These are phyloP conservation scores for Cryptocheilus praepositus DNA, from an alignment of 2,888 invertebrate species.

Conservation along the genomic window DNA sequence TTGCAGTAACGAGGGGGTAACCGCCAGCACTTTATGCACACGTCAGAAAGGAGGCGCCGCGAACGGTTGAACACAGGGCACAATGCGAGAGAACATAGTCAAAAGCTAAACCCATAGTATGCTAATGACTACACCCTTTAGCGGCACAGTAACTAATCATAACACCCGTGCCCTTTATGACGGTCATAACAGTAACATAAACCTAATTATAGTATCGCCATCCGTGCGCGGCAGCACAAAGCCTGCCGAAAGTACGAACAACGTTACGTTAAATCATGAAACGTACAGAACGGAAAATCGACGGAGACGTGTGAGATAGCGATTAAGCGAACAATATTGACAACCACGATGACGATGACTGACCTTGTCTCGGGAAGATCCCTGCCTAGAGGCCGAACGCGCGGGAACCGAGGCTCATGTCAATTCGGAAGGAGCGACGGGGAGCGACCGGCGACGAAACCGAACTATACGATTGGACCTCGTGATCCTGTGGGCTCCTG, in stretches of 20 bases:
- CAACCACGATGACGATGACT: constrained; percentile 33
- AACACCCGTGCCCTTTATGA: too few species aligned
- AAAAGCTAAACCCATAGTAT: too few species aligned
- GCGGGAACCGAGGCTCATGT: constrained; percentile 58
- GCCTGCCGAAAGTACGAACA: too few species aligned
- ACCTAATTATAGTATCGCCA: too few species aligned
- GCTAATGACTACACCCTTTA: too few species aligned
- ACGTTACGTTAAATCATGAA: too few species aligned
- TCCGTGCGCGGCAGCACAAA: too few species aligned
- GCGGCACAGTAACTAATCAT: too few species aligned
- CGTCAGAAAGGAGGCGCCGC: constrained; percentile 4
- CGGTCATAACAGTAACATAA: too few species aligned
- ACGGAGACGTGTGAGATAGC: background rate
- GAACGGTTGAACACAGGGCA: constrained; percentile 11
- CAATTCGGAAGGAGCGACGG: constrained; percentile 43
- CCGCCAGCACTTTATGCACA: too few species aligned
- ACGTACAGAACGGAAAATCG: too few species aligned
- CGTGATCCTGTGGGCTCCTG: constrained; percentile 61
- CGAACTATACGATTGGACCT: constrained; percentile 50
- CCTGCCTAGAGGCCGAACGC: constrained; percentile 48
- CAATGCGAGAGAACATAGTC: constrained; percentile 11
- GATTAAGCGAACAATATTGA: constrained; percentile 7
- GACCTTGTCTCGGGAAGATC: constrained; percentile 49
- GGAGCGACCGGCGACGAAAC: constrained; percentile 43
- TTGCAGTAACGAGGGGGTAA: too few species aligned